Conservation (phyloP, 2,113 vertebrate genomes). For the Anoura caudifer region DNA sequence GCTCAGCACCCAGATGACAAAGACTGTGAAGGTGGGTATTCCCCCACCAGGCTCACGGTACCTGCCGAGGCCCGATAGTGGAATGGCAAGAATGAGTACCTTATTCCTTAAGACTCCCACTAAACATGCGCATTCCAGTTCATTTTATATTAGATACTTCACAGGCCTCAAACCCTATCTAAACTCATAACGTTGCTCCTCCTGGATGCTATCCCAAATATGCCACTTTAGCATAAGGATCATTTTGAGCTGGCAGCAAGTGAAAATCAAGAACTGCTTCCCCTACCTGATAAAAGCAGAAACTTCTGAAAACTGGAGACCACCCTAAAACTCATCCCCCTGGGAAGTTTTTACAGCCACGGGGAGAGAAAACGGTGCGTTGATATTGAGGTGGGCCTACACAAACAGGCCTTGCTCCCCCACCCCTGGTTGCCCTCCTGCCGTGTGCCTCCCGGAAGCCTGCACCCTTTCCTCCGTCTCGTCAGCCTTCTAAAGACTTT, state of each 20-base stretch:
- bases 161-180: neutral
- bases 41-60: fast-evolving
- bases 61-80: fast-evolving
- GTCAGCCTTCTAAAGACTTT: neutral
- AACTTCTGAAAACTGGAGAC: neutral
- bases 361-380: fast-evolving
- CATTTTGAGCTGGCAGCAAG: neutral
- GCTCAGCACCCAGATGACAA: neutral
- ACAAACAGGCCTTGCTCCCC: neutral
- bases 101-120: neutral
- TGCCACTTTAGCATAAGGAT: neutral
- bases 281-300: neutral
- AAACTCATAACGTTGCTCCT: neutral
- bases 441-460: neutral
- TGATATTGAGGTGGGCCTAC: neutral
- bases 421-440: neutral
- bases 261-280: neutral
- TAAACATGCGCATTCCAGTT: fast-evolving
- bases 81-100: neutral
- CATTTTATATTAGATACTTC: too few relatives aligned
- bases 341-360: neutral
- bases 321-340: neutral
- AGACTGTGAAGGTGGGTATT: neutral
- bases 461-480: neutral
- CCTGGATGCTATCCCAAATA: neutral